These are phyloP conservation scores for Rhopilema esculentum DNA, from an alignment of 30 jellyfish, hydroid and myxozoan species.

Conservation along the genomic window DNA sequence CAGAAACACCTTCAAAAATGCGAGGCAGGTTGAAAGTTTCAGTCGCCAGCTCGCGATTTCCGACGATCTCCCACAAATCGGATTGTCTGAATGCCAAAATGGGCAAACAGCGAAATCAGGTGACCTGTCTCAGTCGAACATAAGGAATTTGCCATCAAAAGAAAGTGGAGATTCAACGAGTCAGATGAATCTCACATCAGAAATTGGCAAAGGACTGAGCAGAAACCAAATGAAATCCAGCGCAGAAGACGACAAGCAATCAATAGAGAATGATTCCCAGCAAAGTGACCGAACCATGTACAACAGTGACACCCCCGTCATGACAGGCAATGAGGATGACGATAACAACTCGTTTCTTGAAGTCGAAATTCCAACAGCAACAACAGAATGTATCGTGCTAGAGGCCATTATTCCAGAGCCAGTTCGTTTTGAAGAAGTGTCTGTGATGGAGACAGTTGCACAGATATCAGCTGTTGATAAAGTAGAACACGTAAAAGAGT, in stretches of 20 bases:
- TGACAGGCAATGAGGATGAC: background rate
- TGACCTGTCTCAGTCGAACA: too few species aligned
- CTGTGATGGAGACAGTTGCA: background rate
- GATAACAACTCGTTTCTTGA: background rate
- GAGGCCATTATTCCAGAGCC: background rate
- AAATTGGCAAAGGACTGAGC: background rate
- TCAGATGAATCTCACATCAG: too few species aligned
- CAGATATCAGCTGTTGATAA: background rate
- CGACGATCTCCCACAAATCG: constrained; percentile 1
- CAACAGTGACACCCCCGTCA: background rate
- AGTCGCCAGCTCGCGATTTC: constrained; percentile 9
- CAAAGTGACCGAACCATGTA: background rate
- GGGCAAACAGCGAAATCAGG: too few species aligned
- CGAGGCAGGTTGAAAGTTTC: constrained; percentile 6
- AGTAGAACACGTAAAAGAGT: background rate
- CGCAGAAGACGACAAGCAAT: background rate
- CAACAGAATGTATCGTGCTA: background rate
- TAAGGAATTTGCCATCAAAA: too few species aligned
- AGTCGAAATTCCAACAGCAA: background rate
- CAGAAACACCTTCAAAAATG: background rate
- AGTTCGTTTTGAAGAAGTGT: background rate
- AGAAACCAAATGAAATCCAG: background rate
- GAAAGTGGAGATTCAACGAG: background rate
- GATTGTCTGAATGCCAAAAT: background rate
- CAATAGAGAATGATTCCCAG: background rate